Percentiles rank a stretch among this genome's conserved stretches.
These are phyloP conservation scores for Neosalanx taihuensis DNA, from an alignment of 2,797 vertebrate species.

Conservation along the genomic window DNA sequence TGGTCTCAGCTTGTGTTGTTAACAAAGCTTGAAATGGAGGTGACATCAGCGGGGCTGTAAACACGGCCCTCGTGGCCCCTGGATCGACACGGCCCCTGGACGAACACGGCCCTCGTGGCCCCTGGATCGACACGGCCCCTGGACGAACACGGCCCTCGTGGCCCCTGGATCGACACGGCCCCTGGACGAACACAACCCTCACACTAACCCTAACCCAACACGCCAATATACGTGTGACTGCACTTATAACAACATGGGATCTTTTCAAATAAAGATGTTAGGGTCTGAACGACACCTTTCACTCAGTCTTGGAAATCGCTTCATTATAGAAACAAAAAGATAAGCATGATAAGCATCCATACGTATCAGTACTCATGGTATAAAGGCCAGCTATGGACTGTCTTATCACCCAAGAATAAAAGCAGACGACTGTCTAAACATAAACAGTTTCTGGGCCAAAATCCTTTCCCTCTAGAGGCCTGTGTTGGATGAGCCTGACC, in stretches of 20 bases:
- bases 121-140: conserved; percentile 14
- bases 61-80: conserved; percentile 21
- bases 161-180: conserved; percentile 14
- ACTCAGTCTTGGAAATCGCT: too few relatives aligned
- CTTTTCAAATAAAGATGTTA: too few relatives aligned
- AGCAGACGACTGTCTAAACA: too few relatives aligned
- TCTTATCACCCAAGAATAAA: too few relatives aligned
- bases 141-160: neutral
- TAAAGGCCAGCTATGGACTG: too few relatives aligned
- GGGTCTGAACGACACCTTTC: too few relatives aligned
- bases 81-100: conserved; percentile 15
- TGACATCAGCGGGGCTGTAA: conserved; percentile 44
- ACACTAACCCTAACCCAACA: neutral
- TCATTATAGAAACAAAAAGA: too few relatives aligned
- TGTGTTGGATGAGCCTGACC: too few relatives aligned
- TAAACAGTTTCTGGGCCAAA: too few relatives aligned
- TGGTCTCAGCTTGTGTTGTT: conserved; percentile 57
- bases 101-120: neutral
- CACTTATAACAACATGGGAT: neutral
- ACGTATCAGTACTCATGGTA: too few relatives aligned
- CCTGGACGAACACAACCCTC: neutral
- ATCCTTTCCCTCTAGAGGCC: too few relatives aligned
- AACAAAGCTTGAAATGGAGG: conserved; percentile 62
- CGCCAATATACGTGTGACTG: neutral
- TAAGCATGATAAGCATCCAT: too few relatives aligned